A percentile compares a stretch with the other conserved stretches of the same genome.
phyloP scores from a whole-genome alignment of 2,888 invertebrate genomes.

The Aelia acuminata region DNA sequence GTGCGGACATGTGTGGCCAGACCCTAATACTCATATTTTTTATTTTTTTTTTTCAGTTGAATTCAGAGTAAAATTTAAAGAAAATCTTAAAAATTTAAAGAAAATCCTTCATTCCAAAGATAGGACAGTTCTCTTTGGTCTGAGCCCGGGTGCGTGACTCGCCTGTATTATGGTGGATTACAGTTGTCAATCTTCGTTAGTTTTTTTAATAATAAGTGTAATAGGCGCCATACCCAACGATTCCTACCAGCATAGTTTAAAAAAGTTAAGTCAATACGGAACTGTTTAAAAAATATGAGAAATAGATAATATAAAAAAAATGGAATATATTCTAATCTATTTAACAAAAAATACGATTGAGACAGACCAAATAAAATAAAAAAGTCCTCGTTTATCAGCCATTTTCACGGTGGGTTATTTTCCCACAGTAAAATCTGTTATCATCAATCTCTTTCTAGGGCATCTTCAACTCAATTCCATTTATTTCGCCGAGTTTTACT shows the following conservation, averaged over 20 bases:
- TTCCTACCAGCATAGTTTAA: background rate
- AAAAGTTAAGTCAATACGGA: background rate
- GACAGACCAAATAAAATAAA: background rate
- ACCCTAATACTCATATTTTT: too few relatives aligned
- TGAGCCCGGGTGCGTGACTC: background rate
- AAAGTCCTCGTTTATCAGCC: background rate
- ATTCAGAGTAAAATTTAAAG: background rate
- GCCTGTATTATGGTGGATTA: background rate
- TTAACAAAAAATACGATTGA: background rate
- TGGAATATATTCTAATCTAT: background rate
- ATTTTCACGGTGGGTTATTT: background rate
- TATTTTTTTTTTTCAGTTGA: too few relatives aligned
- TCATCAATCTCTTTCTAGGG: background rate
- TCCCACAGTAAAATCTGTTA: background rate
- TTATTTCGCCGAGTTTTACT: background rate
- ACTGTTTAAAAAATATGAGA: background rate
- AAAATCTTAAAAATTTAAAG: too few relatives aligned
- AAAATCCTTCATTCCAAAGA: background rate
- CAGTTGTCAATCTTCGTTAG: slow-evolving; percentile 30
- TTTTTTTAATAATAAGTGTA: background rate
- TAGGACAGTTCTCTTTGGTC: background rate
- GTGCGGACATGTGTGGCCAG: too few relatives aligned
- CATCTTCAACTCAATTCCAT: background rate
- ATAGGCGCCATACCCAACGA: background rate
- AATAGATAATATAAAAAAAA: background rate